Evolutionary conservation across 2,797 vertebrate genomes (phyloP), one percentile per base, ranked within the genome.

Genomic region (Spea hammondii): DNA sequence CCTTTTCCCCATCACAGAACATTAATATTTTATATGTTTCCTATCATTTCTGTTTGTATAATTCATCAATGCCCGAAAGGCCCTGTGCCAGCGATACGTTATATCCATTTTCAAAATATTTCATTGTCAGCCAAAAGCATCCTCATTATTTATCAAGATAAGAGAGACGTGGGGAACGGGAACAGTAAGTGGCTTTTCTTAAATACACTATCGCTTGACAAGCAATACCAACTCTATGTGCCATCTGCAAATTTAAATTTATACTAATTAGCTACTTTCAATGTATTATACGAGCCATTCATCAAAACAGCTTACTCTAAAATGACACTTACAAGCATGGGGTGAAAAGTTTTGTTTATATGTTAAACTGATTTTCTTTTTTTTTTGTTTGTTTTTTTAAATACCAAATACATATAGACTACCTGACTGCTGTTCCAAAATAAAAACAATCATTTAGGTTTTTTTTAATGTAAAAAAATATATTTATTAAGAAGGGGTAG

Each of bases 91-190:
- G 94, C 94, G 93, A 96, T 98, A 95, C 94, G 98, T 98, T 97
- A 99, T 94, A 97, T 98, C 95, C 96, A 97, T 98, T 98, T 96
- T 97, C 94, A 97, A 97, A 99, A 98, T 99, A 96, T 96, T 96
- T 98, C 97, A 98, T 93, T 99, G 97, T 98, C 97, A 98, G 96
- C 94, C 94, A 84, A 91, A 95, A 95, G 95, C 96, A 97, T 92
- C 90, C 94, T 98, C 97, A 98, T 99, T 97, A 98, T 92, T 99
- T 99, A 98, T 96, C 96, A 95, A 97, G 96, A 98, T 98, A 98
- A 97, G 95, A 97, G 95, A 92, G 91, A 93, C 95, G 88, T 93
- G 93, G 94, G 95, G 93, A 93, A 91, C 89, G 86, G 83, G 85
- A 94, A 93, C 92, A 91, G 94, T 93, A 91, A 92, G 94, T 90